Conservation (phyloP, 2,888 invertebrate species). For the Coremacera marginata region DNA sequence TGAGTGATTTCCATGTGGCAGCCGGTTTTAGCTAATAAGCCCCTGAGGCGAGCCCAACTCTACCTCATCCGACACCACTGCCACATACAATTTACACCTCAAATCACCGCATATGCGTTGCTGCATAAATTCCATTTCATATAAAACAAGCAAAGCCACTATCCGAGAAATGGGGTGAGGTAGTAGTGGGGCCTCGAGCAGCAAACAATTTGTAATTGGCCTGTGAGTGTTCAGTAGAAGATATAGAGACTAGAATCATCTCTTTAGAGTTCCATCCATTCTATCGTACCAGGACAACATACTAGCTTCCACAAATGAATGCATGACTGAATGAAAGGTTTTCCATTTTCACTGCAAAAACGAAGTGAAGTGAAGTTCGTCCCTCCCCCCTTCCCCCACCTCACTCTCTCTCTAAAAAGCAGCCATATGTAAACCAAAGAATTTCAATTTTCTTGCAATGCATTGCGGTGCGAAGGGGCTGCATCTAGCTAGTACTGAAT, state of each 20-base stretch:
- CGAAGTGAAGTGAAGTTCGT: not conserved
- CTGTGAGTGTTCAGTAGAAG: conserved; percentile 29
- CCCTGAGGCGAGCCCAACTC: not conserved
- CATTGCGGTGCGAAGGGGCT: not conserved
- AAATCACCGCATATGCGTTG: not conserved
- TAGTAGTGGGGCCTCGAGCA: not conserved
- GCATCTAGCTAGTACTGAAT: not conserved
- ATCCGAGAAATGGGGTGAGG: not conserved
- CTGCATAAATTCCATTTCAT: conserved; percentile 23
- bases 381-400: not conserved
- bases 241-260: conserved; percentile 21
- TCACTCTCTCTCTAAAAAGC: not conserved
- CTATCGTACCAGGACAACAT: not conserved
- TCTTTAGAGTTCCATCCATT: not conserved
- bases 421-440: conserved; percentile 15
- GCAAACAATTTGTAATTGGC: conserved; percentile 35
- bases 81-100: conserved; percentile 14
- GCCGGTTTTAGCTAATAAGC: not conserved
- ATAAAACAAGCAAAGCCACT: conserved; percentile 7
- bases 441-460: conserved; percentile 29
- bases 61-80: not conserved
- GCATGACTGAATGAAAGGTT: conserved; percentile 11
- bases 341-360: not conserved
- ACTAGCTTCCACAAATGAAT: conserved; percentile 10
- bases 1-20: not conserved